phyloP scores from a whole-genome alignment of 2,113 vertebrate species.

The Phycodurus eques region DNA sequence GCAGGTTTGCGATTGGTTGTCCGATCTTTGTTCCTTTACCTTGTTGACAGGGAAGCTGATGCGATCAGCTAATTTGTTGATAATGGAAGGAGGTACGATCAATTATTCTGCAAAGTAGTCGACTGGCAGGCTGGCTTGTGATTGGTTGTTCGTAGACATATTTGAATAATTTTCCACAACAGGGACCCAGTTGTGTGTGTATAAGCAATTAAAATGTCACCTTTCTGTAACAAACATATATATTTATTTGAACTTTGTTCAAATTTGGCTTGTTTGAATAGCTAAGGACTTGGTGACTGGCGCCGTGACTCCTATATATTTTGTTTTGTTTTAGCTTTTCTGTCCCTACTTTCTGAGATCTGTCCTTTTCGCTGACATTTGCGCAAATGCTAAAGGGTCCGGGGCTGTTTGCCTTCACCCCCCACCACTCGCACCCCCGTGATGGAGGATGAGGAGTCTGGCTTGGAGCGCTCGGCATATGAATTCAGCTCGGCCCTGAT shows the following conservation, averaged over 20 bases:
- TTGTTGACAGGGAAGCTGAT: no score
- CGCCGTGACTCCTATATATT: background rate
- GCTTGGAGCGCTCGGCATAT: constrained; percentile 41
- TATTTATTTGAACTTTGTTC: background rate
- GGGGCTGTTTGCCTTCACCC: constrained; percentile 51
- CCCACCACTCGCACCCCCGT: constrained; percentile 5
- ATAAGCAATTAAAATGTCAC: background rate
- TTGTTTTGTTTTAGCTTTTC: background rate
- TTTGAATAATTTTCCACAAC: no score
- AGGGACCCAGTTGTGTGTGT: no score
- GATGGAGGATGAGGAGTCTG: constrained; percentile 50
- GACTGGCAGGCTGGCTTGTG: no score
- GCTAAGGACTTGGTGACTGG: constrained; percentile 4
- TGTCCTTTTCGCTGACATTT: constrained; percentile 65
- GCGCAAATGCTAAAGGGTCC: constrained; percentile 55
- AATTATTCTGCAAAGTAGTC: no score
- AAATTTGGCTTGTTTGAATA: background rate
- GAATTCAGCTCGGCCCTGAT: constrained; percentile 40
- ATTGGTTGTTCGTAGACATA: no score
- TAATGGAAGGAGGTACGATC: no score
- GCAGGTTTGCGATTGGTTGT: no score
- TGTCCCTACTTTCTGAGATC: constrained; percentile 41
- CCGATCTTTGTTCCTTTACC: no score
- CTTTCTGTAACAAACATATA: background rate
- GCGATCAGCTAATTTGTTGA: no score